Conservation (phyloP, 1,140 invertebrate species). For the Pantala flavescens region DNA sequence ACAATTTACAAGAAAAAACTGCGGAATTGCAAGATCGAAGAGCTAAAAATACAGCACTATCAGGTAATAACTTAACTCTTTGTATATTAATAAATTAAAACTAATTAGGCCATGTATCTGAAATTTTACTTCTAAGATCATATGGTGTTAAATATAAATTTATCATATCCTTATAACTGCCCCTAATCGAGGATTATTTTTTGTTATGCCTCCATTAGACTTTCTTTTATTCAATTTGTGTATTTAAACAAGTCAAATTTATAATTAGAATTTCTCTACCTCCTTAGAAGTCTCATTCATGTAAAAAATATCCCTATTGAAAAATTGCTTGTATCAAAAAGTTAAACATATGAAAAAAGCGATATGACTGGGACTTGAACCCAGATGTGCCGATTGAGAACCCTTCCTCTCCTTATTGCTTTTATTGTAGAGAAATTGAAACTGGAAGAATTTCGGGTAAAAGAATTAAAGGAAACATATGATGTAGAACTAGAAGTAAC, state of each 20-base stretch:
- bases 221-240: not conserved
- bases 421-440: not conserved
- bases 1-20: not conserved
- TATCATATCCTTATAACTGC: not conserved
- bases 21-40: not conserved
- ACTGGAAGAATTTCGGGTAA: not conserved
- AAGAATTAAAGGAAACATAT: not conserved
- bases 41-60: not conserved
- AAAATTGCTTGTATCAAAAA: not conserved
- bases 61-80: not conserved
- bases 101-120: not conserved
- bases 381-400: no score
- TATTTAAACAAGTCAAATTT: not conserved
- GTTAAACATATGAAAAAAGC: not conserved
- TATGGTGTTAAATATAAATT: not conserved
- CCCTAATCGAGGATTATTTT: not conserved
- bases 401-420: no score
- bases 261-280: not conserved
- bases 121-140: not conserved
- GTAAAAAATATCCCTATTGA: not conserved
- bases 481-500: not conserved
- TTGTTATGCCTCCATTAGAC: not conserved
- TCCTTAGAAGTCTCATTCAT: not conserved
- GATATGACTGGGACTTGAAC: no score
- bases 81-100: not conserved